Conservation (phyloP, 2,888 invertebrate genomes). For the Drosophila atroscutellata region DNA sequence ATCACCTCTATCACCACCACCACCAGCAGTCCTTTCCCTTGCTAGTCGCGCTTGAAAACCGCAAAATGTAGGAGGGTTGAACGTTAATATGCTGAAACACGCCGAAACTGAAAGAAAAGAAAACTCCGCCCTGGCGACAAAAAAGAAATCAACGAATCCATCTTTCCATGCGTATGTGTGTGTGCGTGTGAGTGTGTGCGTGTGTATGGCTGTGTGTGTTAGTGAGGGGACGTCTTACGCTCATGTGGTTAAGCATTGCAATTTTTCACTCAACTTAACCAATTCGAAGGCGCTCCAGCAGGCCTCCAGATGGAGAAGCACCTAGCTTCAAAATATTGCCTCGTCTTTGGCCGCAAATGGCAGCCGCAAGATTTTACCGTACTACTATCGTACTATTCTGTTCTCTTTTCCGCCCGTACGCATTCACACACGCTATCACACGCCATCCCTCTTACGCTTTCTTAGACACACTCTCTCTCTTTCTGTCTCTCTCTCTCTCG, state of each 20-base stretch:
- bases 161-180: conserved; percentile 19
- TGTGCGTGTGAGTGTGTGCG: conserved; percentile 8
- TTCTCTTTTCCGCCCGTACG: conserved; percentile 24
- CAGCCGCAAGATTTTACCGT: conserved; percentile 79
- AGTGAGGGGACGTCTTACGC: conserved; percentile 50
- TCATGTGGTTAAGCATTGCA: conserved; percentile 60
- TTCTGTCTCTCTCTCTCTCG: conserved; percentile 2
- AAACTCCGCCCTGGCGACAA: conserved; percentile 69
- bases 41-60: conserved; percentile 48
- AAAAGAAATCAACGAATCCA: conserved; percentile 35
- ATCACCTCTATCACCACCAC: conserved; percentile 12
- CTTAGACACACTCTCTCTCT: neutral
- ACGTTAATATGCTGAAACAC: conserved; percentile 46
- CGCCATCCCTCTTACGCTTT: neutral
- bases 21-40: conserved; percentile 19
- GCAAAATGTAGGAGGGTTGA: conserved; percentile 74
- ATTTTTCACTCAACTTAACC: conserved; percentile 62
- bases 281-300: conserved; percentile 15
- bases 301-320: conserved; percentile 16
- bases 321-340: conserved; percentile 62
- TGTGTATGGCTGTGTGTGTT: conserved; percentile 18
- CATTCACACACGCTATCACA: neutral
- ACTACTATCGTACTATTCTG: conserved; percentile 18
- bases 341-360: conserved; percentile 82
- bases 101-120: conserved; percentile 38